Conservation (phyloP, 2,797 vertebrate genomes). For the Perodicticus potto region DNA sequence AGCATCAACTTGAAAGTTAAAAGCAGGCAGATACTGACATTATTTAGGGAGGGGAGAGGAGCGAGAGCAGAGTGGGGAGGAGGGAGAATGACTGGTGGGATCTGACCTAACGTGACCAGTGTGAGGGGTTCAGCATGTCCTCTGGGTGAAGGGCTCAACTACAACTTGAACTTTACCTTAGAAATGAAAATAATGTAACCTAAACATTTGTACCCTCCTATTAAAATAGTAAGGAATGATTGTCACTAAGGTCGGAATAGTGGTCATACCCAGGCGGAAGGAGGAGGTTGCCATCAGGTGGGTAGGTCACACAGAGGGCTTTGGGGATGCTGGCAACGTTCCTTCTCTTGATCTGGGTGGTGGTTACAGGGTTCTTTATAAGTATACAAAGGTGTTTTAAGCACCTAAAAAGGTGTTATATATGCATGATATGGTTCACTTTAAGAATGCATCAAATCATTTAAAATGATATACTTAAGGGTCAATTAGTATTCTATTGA, state of each 20-base stretch:
- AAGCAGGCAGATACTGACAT: neutral
- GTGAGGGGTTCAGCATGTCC: too few species aligned
- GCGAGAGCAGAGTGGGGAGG: too few species aligned
- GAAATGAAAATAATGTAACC: too few species aligned
- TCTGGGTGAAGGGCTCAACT: too few species aligned
- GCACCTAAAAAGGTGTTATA: too few species aligned
- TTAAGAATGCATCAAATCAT: neutral
- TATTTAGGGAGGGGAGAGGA: neutral
- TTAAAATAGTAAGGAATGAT: neutral
- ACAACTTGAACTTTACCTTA: too few species aligned
- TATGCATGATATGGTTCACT: neutral
- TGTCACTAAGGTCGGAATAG: accelerated
- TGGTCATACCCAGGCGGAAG: neutral
- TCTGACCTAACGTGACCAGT: too few species aligned
- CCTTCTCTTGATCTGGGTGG: neutral
- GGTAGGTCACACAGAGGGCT: accelerated
- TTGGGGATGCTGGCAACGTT: accelerated
- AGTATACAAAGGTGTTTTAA: accelerated
- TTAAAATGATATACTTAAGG: neutral
- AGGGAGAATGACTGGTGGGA: too few species aligned
- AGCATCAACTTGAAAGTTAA: neutral
- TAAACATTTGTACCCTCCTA: too few species aligned
- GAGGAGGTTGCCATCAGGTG: too few species aligned
- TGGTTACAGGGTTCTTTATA: too few species aligned
- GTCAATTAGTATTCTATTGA: neutral